These are phyloP conservation scores for Parasteatoda tepidariorum DNA, from an alignment of 1,140 invertebrate genomes.

Conservation along the genomic window DNA sequence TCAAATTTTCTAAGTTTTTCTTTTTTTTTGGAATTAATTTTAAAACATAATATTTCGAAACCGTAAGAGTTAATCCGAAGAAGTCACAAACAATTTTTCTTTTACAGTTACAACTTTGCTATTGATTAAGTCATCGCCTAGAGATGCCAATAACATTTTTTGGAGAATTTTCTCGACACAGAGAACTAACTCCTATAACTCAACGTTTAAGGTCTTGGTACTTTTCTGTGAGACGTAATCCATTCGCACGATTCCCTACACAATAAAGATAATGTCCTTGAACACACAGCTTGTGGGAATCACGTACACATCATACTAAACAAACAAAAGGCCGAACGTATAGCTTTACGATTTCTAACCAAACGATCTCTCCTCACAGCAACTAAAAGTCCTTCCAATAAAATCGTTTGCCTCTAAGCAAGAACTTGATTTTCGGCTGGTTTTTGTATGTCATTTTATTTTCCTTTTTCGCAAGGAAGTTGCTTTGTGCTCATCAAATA, in stretches of 20 bases:
- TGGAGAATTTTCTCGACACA: too few relatives aligned
- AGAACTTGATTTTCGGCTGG: conserved; percentile 3
- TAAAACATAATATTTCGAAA: too few relatives aligned
- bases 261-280: conserved; percentile 53
- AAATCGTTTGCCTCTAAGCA: conserved; percentile 53
- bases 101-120: too few relatives aligned
- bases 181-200: too few relatives aligned
- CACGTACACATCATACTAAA: conserved; percentile 31
- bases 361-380: conserved; percentile 19
- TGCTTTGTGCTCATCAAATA: conserved; percentile 44
- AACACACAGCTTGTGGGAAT: conserved; percentile 43
- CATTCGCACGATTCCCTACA: conserved; percentile 50
- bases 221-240: conserved; percentile 23
- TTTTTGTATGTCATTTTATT: conserved; percentile 21
- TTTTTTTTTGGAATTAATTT: too few relatives aligned
- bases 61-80: too few relatives aligned
- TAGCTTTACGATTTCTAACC: conserved; percentile 28
- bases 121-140: too few relatives aligned
- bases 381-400: conserved; percentile 52
- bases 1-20: too few relatives aligned
- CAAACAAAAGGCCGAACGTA: conserved; percentile 6
- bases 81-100: too few relatives aligned
- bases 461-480: conserved; percentile 18
- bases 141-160: too few relatives aligned
- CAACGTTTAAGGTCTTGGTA: conserved; percentile 17